These are phyloP conservation scores for Leptinotarsa lineolata DNA, from an alignment of 1,140 invertebrate species.

Conservation along the genomic window DNA sequence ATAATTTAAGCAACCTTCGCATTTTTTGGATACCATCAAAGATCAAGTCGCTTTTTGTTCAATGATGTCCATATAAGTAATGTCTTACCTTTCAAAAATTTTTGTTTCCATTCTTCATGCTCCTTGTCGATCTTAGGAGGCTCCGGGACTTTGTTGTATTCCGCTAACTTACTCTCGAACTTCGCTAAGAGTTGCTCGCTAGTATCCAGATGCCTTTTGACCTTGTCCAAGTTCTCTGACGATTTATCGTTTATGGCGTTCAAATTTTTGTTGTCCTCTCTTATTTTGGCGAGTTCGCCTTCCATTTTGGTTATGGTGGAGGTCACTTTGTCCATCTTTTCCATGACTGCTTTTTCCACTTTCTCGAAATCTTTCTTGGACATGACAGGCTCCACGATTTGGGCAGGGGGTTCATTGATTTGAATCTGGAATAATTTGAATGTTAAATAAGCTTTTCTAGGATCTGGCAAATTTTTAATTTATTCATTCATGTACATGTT, in stretches of 20 bases:
- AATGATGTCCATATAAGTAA: too few species aligned
- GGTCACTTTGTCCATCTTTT: constrained; percentile 62
- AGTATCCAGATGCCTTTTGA: constrained; percentile 49
- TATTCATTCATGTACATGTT: too few species aligned
- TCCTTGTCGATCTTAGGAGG: constrained; percentile 42
- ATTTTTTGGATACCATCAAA: too few species aligned
- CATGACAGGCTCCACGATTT: constrained; percentile 44
- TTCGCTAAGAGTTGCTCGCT: constrained; percentile 60
- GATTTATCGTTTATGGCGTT: constrained; percentile 47
- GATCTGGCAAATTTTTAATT: too few species aligned
- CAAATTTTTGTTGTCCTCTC: constrained; percentile 51
- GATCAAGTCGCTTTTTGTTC: too few species aligned
- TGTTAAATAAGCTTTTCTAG: not conserved
- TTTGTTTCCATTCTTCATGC: constrained; percentile 59
- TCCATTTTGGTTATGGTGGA: constrained; percentile 62
- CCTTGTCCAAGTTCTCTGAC: constrained; percentile 48
- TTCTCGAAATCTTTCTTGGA: constrained; percentile 54
- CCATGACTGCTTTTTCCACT: constrained; percentile 62
- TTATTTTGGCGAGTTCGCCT: constrained; percentile 56
- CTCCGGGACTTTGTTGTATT: constrained; percentile 57
- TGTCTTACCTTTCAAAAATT: constrained; percentile 42
- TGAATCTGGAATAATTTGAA: constrained; percentile 26
- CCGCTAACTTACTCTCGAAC: constrained; percentile 61
- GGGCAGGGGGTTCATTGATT: constrained; percentile 33
- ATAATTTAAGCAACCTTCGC: too few species aligned